phyloP scores from a whole-genome alignment of 2,113 vertebrate species.

The Nothoprocta pentlandii region DNA sequence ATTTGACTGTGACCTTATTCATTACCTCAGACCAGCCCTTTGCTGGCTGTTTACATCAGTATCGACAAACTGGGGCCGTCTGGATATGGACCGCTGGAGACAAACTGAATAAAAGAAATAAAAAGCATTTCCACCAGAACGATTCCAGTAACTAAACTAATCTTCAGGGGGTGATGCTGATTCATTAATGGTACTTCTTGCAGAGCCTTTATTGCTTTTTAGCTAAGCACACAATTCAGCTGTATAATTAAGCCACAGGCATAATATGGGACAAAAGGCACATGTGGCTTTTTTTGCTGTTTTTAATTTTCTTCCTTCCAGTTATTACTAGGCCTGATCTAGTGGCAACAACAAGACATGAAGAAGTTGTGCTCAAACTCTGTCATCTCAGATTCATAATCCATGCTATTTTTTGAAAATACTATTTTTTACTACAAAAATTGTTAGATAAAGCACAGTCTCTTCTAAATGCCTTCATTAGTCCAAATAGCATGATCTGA shows the following conservation, averaged over 20 bases:
- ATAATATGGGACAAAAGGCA: neutral
- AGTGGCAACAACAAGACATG: neutral
- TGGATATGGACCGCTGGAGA: accelerated
- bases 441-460: neutral
- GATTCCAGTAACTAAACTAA: neutral
- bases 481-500: neutral
- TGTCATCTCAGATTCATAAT: neutral
- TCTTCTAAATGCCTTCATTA: neutral
- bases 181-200: slow-evolving; percentile 1
- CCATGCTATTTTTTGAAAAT: neutral
- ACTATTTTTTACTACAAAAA: neutral
- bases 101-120: neutral
- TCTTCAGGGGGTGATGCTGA: slow-evolving; percentile 27
- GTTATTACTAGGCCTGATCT: neutral
- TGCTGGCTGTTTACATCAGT: neutral
- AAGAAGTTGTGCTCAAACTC: neutral
- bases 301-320: slow-evolving; percentile 20
- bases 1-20: neutral
- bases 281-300: neutral
- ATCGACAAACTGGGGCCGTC: neutral
- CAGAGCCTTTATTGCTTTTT: slow-evolving; percentile 17
- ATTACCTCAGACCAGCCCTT: neutral
- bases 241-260: slow-evolving; percentile 20
- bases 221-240: neutral
- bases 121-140: neutral